Evolutionary conservation across 2,113 vertebrate genomes (phyloP).

Genomic region (Mobula birostris): DNA sequence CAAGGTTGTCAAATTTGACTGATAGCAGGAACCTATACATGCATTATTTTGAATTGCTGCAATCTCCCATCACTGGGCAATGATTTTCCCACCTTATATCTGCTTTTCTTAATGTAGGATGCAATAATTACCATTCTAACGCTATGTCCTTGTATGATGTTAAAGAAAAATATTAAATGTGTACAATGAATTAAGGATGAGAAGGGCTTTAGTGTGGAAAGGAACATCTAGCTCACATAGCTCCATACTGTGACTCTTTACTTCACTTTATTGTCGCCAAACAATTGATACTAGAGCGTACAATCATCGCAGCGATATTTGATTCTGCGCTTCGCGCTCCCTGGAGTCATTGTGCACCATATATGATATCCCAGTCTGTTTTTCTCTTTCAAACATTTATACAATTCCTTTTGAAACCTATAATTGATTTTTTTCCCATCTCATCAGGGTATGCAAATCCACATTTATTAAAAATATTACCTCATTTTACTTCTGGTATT

Average conservation of each 20-base stretch:
- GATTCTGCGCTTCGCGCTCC: no score
- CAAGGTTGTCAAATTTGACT: not conserved
- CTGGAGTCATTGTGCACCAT: no score
- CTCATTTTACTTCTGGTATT: not conserved
- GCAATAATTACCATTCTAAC: not conserved
- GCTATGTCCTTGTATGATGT: not conserved
- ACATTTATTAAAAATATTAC: not conserved
- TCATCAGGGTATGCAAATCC: not conserved
- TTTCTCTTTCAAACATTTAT: not conserved
- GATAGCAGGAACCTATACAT: not conserved
- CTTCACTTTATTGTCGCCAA: no score
- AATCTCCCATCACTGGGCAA: not conserved
- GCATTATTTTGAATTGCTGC: not conserved
- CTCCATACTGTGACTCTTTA: not conserved
- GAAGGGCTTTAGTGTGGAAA: not conserved
- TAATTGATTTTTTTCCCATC: not conserved
- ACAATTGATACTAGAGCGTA: no score
- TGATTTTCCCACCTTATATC: not conserved
- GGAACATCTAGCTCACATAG: not conserved
- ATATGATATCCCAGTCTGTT: not conserved
- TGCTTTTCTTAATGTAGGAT: not conserved
- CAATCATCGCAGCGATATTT: no score
- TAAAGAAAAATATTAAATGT: no score
- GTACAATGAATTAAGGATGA: not conserved
- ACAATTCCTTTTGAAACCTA: not conserved